phyloP scores from a whole-genome alignment of 2,888 invertebrate genomes.

The Drosophila fungiperda region DNA sequence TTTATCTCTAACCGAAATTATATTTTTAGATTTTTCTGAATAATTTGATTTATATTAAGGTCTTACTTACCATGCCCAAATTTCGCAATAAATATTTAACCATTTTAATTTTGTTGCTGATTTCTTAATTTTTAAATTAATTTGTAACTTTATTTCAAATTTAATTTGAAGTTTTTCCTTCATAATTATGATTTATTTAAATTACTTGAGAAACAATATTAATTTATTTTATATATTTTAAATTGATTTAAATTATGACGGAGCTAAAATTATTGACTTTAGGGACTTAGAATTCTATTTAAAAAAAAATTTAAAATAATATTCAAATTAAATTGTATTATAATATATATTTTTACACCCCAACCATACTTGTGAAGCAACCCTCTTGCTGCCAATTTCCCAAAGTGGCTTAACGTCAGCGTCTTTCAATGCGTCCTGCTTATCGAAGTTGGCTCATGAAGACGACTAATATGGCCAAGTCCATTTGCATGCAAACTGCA shows the following conservation, averaged over 20 bases:
- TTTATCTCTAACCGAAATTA: neutral
- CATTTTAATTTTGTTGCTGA: neutral
- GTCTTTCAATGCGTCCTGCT: slow-evolving; percentile 36
- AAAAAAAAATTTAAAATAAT: no score
- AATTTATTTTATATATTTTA: neutral
- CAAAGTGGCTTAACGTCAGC: slow-evolving; percentile 35
- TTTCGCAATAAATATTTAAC: neutral
- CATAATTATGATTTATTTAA: no score
- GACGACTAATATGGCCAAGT: slow-evolving; percentile 60
- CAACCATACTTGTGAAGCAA: neutral
- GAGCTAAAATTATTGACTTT: neutral
- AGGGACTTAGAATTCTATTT: no score
- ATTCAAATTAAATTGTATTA: neutral
- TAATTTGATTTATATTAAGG: no score
- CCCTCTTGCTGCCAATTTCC: slow-evolving; percentile 26
- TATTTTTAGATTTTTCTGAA: neutral
- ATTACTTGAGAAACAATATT: neutral
- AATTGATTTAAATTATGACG: neutral
- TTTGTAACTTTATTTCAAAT: neutral
- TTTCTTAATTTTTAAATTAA: neutral
- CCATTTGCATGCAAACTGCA: slow-evolving; percentile 56
- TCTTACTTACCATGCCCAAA: neutral
- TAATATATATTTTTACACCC: neutral
- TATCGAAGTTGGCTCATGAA: slow-evolving; percentile 68
- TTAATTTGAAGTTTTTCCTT: neutral